Evolutionary conservation across 2,888 invertebrate species (phyloP), one percentile per base, ranked within the genome.

Genomic region (Nasonia oneida): DNA sequence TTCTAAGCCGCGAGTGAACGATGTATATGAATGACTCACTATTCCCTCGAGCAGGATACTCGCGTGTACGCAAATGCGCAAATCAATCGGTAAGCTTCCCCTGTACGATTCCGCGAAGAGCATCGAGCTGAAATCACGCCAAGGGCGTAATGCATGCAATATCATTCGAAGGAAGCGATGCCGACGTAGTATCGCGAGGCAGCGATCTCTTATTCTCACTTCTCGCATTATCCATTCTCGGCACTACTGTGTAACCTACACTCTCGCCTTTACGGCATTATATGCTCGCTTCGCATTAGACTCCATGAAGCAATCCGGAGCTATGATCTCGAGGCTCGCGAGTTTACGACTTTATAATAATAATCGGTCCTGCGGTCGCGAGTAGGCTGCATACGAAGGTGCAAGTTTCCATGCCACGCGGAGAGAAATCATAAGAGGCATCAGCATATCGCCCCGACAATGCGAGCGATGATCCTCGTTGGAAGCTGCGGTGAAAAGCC

Each of bases 281-380:
- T 71, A 71, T 80, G 12, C 39, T 75, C 67, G 75, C 75, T 67
- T 89, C 87, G 88, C 88, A 88, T 89, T 87, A 86, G 84, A 85
- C 78, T 81, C 71, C 77, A 53, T 67, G 80, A 79, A 80, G 71
- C 78, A 47, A 79, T 79, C 57, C 23, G 23, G 10, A 50, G 75
- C 23, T 23, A 15, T 75, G 47, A 75, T 50, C 50, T 67, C 29
- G 53, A 53, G 8, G n/a, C 18, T 10, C 47, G 2, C 47, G 18
- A n/a, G 47, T 67, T 67, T 67, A 67, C 53, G n/a, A 39, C 37
- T 37, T 33, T 74, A 76, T 50, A 37, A 29, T 50, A 37, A 29
- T 29, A 29, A 67, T 67, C 67, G 67, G 2, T 15, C 18, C 15
- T 15, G n/a, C 2, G 15, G n/a, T 15, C 4, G n/a, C 15, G 57